phyloP scores from a whole-genome alignment of 2,797 vertebrate species.

The Thunnus albacares region DNA sequence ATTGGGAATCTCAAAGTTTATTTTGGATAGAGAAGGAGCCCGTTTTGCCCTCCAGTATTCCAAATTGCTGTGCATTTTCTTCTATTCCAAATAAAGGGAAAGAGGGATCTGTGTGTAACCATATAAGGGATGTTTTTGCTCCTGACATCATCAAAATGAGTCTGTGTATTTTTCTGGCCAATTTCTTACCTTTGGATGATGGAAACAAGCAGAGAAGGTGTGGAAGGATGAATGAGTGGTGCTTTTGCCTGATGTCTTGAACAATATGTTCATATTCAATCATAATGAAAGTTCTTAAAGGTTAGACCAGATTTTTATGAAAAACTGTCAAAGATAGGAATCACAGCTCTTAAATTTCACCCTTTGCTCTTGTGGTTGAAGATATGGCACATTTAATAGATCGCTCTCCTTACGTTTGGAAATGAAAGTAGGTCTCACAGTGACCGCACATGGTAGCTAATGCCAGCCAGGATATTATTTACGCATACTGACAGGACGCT shows the following conservation, averaged over 20 bases:
- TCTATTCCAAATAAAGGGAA: slow-evolving; percentile 72
- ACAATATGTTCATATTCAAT: slow-evolving; percentile 5
- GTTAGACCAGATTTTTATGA: background rate
- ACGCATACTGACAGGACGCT: slow-evolving; percentile 1
- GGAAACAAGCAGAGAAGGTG: slow-evolving; percentile 41
- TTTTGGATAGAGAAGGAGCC: slow-evolving; percentile 68
- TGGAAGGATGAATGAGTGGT: slow-evolving; percentile 26
- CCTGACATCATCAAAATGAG: slow-evolving; percentile 46
- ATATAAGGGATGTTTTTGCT: slow-evolving; percentile 76
- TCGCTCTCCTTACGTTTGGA: background rate
- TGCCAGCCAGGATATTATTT: background rate
- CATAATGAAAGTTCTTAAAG: background rate
- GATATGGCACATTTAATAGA: background rate
- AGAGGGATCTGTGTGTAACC: slow-evolving; percentile 46
- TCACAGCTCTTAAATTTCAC: background rate
- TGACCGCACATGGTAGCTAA: background rate
- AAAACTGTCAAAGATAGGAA: slow-evolving; percentile 21
- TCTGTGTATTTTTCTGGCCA: slow-evolving; percentile 39
- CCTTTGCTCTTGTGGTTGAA: too few species aligned
- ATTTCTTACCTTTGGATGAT: slow-evolving; percentile 33
- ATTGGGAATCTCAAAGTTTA: slow-evolving; percentile 71
- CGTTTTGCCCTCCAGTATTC: slow-evolving; percentile 58
- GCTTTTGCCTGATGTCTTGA: slow-evolving; percentile 2
- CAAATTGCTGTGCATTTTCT: slow-evolving; percentile 63
- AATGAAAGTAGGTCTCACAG: background rate